A percentile compares a stretch with the other conserved stretches of the same genome.
phyloP scores from a whole-genome alignment of 2,113 vertebrate genomes.

The Pelecanus crispus region DNA sequence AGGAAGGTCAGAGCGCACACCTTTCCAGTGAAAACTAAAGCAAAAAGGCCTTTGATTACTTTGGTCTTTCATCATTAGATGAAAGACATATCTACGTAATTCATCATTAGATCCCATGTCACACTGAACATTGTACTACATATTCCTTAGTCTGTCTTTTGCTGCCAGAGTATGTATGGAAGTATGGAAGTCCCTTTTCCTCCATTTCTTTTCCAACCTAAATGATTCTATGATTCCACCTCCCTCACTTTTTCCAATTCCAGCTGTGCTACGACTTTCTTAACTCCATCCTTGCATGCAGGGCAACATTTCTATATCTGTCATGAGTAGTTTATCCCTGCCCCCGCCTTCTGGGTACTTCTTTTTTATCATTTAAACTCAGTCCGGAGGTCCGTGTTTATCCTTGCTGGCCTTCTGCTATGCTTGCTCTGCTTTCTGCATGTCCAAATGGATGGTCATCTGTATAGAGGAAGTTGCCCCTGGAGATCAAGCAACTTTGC shows the following conservation, averaged over 20 bases:
- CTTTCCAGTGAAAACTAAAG: not conserved
- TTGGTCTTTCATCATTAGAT: not conserved
- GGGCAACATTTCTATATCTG: not conserved
- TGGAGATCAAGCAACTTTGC: not conserved
- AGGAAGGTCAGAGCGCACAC: not conserved
- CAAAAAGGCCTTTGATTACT: not conserved
- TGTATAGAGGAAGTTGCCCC: not conserved
- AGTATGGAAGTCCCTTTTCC: not conserved
- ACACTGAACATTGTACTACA: not conserved
- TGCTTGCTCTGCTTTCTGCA: not conserved
- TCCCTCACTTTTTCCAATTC: not conserved
- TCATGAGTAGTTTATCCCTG: not conserved
- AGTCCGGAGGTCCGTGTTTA: not conserved
- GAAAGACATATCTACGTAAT: not conserved
- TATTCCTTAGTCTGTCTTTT: not conserved
- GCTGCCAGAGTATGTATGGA: not conserved
- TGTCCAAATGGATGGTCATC: not conserved
- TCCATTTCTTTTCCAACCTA: not conserved
- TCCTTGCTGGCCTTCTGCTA: not conserved
- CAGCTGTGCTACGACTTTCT: not conserved
- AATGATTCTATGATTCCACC: not conserved
- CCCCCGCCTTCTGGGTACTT: not conserved
- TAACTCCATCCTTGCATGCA: not conserved
- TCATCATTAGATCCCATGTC: not conserved
- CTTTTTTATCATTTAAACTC: not conserved